phyloP scores from a whole-genome alignment of 2,888 invertebrate species.

The Macaria notata region DNA sequence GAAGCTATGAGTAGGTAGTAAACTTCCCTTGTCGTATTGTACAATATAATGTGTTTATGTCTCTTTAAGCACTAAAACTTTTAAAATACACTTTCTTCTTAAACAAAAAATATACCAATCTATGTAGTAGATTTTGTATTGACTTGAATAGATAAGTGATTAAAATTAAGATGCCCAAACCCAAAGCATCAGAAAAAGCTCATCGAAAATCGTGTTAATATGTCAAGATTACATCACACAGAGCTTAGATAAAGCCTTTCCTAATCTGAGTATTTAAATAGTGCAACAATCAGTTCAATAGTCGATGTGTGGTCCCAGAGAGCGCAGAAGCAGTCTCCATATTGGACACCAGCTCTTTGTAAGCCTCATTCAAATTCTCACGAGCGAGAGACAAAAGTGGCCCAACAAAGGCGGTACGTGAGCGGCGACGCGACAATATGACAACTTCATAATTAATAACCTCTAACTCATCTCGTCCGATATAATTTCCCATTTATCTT shows the following conservation, averaged over 20 bases:
- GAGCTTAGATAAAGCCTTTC: slow-evolving; percentile 35
- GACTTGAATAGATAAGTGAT: too few species aligned
- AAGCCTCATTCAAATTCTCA: slow-evolving; percentile 70
- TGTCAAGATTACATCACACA: slow-evolving; percentile 21
- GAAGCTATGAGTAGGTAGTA: too few species aligned
- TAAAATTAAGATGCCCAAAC: too few species aligned
- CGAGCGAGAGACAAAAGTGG: slow-evolving; percentile 69
- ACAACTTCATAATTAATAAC: slow-evolving; percentile 81
- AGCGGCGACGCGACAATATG: slow-evolving; percentile 70
- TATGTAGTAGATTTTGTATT: too few species aligned
- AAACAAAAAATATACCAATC: too few species aligned
- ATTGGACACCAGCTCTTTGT: slow-evolving; percentile 57
- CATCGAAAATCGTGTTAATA: slow-evolving; percentile 30
- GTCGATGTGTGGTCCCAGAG: slow-evolving; percentile 66
- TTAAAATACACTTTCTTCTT: too few species aligned
- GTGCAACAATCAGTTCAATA: slow-evolving; percentile 37
- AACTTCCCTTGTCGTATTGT: too few species aligned
- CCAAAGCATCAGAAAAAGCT: not conserved
- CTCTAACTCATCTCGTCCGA: slow-evolving; percentile 75
- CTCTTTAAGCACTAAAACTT: too few species aligned
- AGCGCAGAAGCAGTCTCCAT: slow-evolving; percentile 62
- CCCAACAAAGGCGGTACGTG: slow-evolving; percentile 69
- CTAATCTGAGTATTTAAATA: slow-evolving; percentile 37
- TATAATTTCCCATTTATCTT: slow-evolving; percentile 80
- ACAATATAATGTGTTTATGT: too few species aligned